Evolutionary conservation across 2,113 vertebrate species (phyloP).

Genomic region (Philantomba maxwellii): DNA sequence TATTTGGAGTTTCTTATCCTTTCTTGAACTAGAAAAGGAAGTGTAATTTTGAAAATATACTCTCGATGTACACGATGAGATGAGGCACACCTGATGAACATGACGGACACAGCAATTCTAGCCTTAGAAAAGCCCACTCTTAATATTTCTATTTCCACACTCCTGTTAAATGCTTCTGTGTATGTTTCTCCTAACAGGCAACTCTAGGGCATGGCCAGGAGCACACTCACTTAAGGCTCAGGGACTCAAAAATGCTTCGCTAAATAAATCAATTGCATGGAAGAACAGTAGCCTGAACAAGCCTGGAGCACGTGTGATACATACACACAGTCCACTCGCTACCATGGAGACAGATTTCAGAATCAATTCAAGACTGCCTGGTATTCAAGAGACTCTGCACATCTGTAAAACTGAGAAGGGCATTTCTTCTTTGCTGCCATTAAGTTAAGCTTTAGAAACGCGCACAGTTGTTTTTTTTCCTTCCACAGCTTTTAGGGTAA

Average conservation of each 20-base stretch:
- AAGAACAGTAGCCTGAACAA: background rate
- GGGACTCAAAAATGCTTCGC: background rate
- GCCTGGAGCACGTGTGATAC: accelerated
- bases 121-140: background rate
- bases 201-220: background rate
- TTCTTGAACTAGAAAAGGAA: background rate
- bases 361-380: too few species aligned
- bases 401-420: too few species aligned
- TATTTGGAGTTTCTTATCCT: background rate
- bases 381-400: background rate
- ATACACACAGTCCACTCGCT: background rate
- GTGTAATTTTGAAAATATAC: background rate
- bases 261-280: background rate
- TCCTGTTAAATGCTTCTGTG: background rate
- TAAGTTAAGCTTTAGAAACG: background rate
- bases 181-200: background rate
- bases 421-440: background rate
- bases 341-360: background rate
- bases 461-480: background rate
- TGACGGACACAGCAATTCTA: background rate
- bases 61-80: background rate
- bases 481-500: background rate
- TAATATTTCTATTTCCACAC: background rate
- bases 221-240: background rate
- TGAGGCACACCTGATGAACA: background rate